A percentile compares a stretch with the other conserved stretches of the same genome.
These are phyloP conservation scores for Cryptophagus acutangulus DNA, from an alignment of 2,888 invertebrate genomes.

Conservation along the genomic window DNA sequence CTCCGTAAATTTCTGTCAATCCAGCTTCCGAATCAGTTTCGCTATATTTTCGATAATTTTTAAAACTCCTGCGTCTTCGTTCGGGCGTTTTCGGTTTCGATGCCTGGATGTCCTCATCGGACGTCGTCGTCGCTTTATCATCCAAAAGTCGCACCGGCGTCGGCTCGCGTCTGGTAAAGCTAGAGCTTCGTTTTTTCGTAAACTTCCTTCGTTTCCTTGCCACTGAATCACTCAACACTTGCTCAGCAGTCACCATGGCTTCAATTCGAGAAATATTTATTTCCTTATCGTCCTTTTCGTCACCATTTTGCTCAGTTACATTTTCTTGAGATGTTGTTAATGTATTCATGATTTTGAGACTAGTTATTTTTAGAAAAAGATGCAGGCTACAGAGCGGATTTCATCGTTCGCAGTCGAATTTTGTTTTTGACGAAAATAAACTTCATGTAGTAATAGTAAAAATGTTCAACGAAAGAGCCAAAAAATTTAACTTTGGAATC, in stretches of 20 bases:
- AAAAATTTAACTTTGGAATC: no score
- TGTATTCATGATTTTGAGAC: constrained; percentile 42
- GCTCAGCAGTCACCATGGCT: constrained; percentile 46
- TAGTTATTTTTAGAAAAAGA: no score
- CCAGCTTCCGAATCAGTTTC: constrained; percentile 23
- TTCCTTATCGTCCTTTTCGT: constrained; percentile 19
- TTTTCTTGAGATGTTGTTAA: constrained; percentile 31
- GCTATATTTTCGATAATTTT: constrained; percentile 14
- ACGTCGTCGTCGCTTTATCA: constrained; percentile 27
- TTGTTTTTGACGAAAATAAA: no score
- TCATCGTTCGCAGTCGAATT: no score
- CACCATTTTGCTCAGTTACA: constrained; percentile 25
- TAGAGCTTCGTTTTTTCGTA: constrained; percentile 54
- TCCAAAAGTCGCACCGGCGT: constrained; percentile 52
- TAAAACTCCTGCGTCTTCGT: constrained; percentile 29
- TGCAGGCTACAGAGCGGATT: no score
- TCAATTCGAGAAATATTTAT: constrained; percentile 34
- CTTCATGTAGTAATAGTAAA: no score
- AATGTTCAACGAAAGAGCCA: no score
- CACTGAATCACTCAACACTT: constrained; percentile 53
- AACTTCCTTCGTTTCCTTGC: constrained; percentile 58
- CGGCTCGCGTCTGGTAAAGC: constrained; percentile 56
- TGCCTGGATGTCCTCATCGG: constrained; percentile 41
- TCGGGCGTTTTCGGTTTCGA: constrained; percentile 40
- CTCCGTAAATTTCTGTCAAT: not conserved